These are phyloP conservation scores for Hemistola chrysoprasaria DNA, from an alignment of 2,888 invertebrate species.

Conservation along the genomic window DNA sequence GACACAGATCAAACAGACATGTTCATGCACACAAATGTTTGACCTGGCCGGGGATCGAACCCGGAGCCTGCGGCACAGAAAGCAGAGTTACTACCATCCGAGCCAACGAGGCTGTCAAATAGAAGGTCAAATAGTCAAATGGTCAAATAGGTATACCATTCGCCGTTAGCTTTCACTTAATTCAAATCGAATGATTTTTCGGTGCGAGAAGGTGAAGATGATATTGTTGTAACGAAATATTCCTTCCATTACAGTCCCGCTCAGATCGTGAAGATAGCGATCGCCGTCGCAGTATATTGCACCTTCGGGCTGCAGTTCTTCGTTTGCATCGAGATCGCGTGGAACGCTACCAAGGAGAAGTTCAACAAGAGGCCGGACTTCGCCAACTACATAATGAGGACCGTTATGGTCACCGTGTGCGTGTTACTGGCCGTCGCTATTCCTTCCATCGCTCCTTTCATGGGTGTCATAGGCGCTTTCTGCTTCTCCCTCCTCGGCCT, in stretches of 20 bases:
- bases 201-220: too few relatives aligned
- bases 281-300: constrained; percentile 95
- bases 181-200: too few relatives aligned
- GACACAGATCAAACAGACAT: too few relatives aligned
- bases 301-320: constrained; percentile 98
- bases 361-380: constrained; percentile 85
- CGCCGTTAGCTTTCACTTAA: too few relatives aligned
- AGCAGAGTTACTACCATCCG: too few relatives aligned
- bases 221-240: too few relatives aligned
- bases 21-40: too few relatives aligned
- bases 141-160: too few relatives aligned
- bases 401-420: constrained; percentile 85
- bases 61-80: too few relatives aligned
- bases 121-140: too few relatives aligned
- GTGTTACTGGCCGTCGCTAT: constrained; percentile 92
- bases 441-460: constrained; percentile 94
- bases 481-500: constrained; percentile 96
- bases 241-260: constrained; percentile 85
- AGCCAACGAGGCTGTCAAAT: too few relatives aligned
- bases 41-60: too few relatives aligned
- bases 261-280: constrained; percentile 92
- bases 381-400: constrained; percentile 89
- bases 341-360: constrained; percentile 90
- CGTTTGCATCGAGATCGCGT: constrained; percentile 96
- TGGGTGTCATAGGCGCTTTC: constrained; percentile 95